These are phyloP conservation scores for Propithecus deckenii DNA, from an alignment of 2,797 vertebrate species.

Conservation along the genomic window DNA sequence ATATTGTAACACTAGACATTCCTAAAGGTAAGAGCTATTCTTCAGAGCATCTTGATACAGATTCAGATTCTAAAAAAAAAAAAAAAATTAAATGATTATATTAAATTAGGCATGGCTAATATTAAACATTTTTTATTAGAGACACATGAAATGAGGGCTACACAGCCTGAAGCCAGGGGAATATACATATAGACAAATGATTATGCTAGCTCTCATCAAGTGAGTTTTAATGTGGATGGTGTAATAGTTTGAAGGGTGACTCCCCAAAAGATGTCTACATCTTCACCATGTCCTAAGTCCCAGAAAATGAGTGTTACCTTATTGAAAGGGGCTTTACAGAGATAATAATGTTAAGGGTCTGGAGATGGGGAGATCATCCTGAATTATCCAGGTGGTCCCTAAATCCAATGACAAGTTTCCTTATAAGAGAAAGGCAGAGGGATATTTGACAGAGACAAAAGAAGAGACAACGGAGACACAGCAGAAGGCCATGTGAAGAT, in stretches of 20 bases:
- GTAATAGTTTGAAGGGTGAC: neutral
- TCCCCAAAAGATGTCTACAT: neutral
- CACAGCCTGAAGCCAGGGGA: neutral
- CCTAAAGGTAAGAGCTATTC: neutral
- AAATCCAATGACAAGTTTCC: neutral
- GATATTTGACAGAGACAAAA: neutral
- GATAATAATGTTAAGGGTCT: neutral
- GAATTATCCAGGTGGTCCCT: neutral
- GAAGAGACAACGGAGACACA: neutral
- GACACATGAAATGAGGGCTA: neutral
- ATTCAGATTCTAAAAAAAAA: neutral
- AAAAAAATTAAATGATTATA: neutral
- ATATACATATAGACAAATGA: neutral
- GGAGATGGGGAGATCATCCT: neutral
- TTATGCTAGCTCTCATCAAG: neutral
- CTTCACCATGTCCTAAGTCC: neutral
- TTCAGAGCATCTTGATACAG: constrained; percentile 41
- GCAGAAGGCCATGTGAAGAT: neutral
- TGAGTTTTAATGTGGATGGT: neutral
- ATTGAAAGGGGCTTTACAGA: neutral
- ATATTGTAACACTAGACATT: constrained; percentile 34
- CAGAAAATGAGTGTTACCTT: neutral
- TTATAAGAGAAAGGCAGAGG: neutral
- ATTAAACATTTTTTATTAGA: constrained; percentile 38
- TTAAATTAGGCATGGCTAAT: neutral